Base-by-base conservation (phyloP, 2,797 vertebrate genomes). In the Emys orbicularis region DNA sequence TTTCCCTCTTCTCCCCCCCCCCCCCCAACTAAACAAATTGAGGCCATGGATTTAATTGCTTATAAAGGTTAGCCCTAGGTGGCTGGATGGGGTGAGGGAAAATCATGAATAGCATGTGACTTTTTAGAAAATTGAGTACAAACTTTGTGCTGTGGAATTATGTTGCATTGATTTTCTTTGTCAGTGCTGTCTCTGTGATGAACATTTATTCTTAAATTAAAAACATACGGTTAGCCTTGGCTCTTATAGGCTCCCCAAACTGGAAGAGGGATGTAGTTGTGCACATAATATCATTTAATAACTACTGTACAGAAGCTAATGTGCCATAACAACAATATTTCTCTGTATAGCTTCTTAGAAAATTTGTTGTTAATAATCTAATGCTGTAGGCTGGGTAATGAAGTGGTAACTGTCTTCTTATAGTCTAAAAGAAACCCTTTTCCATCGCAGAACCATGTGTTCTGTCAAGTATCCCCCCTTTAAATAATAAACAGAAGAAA, bases 171-270 rank as follows among this genome's bases (percentile, higher is more conserved):
- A 5, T 84, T 86, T 89, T 61, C 34, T 12, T 83, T 90, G 23
- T 61, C 76, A 84, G 44, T 90, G 2, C 4, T 77, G 82, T 52
- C 27, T 87, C 8, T 83, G 34, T 21, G 79, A 83, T 25, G 9
- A 41, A 53, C 50, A 86, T 18, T 79, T 31, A 2, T 47, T 34
- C 86, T 92, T 87, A 90, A 44, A 54, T 89, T 31, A 82, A 93
- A 84, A 25, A 21, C 56, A 25, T 83, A 88, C 0, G 5, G 52
- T 53, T 80, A 77, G 34, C 8, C 44, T 18, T 27, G 44, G 25
- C 44, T 83, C 92, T 87, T 83, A 44, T 44, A 44, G 44, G 44
- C 44, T 44, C 44, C 37, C 41, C 85, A n/a, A 87, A 57, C 52
- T 2, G 0, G 19, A 86, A 90, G 10, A 89, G 47, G 27, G 49